A percentile compares a stretch with the other conserved stretches of the same genome.
Conservation (phyloP, 2,888 invertebrate genomes). For the Nematopogon swammerdamellus region DNA sequence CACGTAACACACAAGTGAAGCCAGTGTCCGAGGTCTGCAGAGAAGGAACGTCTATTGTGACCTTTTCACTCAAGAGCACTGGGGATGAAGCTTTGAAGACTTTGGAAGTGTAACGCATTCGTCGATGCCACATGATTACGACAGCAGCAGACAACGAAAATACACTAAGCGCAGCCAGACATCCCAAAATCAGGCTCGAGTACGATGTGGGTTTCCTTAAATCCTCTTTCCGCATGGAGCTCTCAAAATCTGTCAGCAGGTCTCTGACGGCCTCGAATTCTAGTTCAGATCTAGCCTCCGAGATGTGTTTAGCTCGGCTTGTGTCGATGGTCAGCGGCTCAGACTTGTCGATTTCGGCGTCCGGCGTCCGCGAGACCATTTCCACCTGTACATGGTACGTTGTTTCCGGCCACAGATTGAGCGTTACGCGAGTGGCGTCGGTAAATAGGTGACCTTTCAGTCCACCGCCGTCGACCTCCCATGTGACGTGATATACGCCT, state of each 20-base stretch:
- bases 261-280: slow-evolving; percentile 17
- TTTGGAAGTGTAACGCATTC: neutral
- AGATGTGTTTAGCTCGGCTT: slow-evolving; percentile 33
- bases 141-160: slow-evolving; percentile 26
- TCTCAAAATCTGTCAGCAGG: slow-evolving; percentile 27
- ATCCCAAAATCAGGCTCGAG: slow-evolving; percentile 30
- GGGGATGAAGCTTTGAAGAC: neutral
- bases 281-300: slow-evolving; percentile 30
- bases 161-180: slow-evolving; percentile 30
- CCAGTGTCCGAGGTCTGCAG: neutral
- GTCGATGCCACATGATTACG: slow-evolving; percentile 23
- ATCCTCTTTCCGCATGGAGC: slow-evolving; percentile 30
- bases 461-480: slow-evolving; percentile 65
- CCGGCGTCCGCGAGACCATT: slow-evolving; percentile 29
- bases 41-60: neutral
- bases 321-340: slow-evolving; percentile 41
- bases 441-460: slow-evolving; percentile 65
- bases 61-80: neutral
- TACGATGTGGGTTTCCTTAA: slow-evolving; percentile 20
- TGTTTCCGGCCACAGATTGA: slow-evolving; percentile 64
- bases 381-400: slow-evolving; percentile 63
- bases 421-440: slow-evolving; percentile 60
- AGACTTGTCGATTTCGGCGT: slow-evolving; percentile 32
- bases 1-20: neutral
- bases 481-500: slow-evolving; percentile 61